Conservation (phyloP, 1,140 invertebrate species). For the Tetramorium simillimum region DNA sequence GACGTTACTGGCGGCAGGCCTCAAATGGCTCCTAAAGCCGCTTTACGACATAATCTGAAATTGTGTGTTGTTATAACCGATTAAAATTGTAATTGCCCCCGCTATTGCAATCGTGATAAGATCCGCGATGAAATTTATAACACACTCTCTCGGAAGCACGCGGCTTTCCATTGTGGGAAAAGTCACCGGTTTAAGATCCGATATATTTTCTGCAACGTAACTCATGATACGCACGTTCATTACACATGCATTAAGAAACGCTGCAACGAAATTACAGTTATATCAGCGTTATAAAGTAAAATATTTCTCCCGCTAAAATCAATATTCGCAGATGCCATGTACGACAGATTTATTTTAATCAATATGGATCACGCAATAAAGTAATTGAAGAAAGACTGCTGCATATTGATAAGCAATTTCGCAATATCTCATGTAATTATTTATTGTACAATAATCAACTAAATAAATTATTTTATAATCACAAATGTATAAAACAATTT, state of each 20-base stretch:
- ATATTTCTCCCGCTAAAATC: slow-evolving; percentile 25
- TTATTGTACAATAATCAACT: neutral
- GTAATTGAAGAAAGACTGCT: neutral
- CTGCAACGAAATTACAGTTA: neutral
- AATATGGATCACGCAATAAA: neutral
- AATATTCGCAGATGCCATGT: neutral
- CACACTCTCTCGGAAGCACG: neutral
- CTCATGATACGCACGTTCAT: neutral
- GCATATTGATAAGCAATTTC: slow-evolving; percentile 11
- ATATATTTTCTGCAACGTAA: slow-evolving; percentile 4
- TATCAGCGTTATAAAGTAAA: neutral
- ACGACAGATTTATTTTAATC: neutral
- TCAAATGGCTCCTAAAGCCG: slow-evolving; percentile 46
- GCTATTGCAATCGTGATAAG: slow-evolving; percentile 38
- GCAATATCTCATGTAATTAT: neutral
- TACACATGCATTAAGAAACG: slow-evolving; percentile 18
- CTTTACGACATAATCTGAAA: slow-evolving; percentile 52
- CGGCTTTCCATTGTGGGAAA: neutral
- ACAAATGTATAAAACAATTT: neutral
- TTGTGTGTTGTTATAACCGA: slow-evolving; percentile 30
- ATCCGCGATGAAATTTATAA: slow-evolving; percentile 41
- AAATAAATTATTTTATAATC: neutral
- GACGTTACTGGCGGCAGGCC: slow-evolving; percentile 11
- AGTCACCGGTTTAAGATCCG: neutral
- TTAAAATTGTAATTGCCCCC: slow-evolving; percentile 44